Evolutionary conservation across 2,113 vertebrate genomes (phyloP), one percentile per base, ranked within the genome.

Genomic region (Callaeas wilsoni): DNA sequence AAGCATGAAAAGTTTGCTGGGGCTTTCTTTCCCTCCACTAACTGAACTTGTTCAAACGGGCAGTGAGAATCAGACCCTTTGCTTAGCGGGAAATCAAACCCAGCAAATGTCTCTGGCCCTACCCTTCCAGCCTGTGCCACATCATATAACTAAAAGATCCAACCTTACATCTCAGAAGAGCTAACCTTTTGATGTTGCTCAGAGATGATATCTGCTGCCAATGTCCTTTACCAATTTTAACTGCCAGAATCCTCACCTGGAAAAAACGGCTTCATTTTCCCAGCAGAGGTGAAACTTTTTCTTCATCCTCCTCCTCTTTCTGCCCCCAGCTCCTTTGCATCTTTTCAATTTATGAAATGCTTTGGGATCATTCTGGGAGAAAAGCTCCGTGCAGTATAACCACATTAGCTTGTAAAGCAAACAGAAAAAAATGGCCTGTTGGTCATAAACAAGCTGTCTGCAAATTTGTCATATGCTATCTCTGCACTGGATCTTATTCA

Each of bases 401-500:
- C 50, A 77, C 70, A 92, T 96, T 95, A 95, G 44, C 74, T 95
- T 92, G 70, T 94, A 95, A 96, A 94, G 41, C 44, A 95, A 97
- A 93, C 35, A 68, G 79, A n/a, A 85, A 95, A 91, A 95, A 95
- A 96, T 89, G 41, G 55, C 37, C 59, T 53, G 10, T 64, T 92
- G 89, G 83, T 89, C 95, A 94, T 97, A 97, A 97, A 95, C 83
- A 97, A 97, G 87, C 94, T 97, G 91, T 96, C 84, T 97, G 83
- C 30, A 93, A 82, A 94, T 97, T 97, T 96, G 55, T 97, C 94
- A 89, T 93, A 55, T 37, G 85, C 74, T 67, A 47, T 94, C 83
- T 83, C 78, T 81, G 92, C 47, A 77, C 78, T 92, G 93, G 80
- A 92, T 95, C 94, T 95, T 91, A 89, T 86, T 96, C 87, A 77